Evolutionary conservation across 2,113 vertebrate species (phyloP), one percentile per base, ranked within the genome.

Genomic region (Copsychus sechellarum): DNA sequence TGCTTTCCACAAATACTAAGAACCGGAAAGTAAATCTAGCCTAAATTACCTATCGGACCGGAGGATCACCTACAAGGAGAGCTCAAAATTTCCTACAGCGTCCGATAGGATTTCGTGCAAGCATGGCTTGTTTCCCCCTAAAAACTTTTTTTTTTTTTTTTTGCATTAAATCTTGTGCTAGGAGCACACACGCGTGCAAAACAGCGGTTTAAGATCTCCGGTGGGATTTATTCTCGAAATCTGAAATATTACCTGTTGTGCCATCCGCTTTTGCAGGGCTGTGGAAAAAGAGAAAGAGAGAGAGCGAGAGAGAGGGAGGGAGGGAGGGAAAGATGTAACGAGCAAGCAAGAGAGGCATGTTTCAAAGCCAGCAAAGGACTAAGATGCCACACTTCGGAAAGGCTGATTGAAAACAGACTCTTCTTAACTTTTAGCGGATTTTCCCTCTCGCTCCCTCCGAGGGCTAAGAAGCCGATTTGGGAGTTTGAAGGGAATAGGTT

Each of bases 351-450:
- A 6, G 71, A 96, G 92, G 84, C 95, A 90, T 34, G 86, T 92
- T 81, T 94, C 90, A 91, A 78, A 96, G 91, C 60, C 51, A 86
- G 94, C 82, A 80, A 91, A 96, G 93, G 91, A 96, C 97, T 95
- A 91, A 94, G 97, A 97, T 96, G 96, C 96, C 97, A 97, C 96
- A 96, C 66, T 96, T 97, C 93, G 92, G 94, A 96, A 97, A 93
- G 89, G 45, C 96, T 97, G 97, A 97, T 97, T 98, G 96, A 97
- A 97, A 98, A 97, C 97, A 98, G 97, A 97, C 96, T 97, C 95
- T 97, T 97, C 95, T 95, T 90, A 97, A 96, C 92, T 98, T 97
- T 95, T 96, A 97, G 95, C 97, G 96, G 97, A 93, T 96, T 85
- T 78, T 95, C 91, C 91, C 86, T 92, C 86, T 91, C 26, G 2